Conservation (phyloP, 2,113 vertebrate genomes). For the Eolophus roseicapilla region DNA sequence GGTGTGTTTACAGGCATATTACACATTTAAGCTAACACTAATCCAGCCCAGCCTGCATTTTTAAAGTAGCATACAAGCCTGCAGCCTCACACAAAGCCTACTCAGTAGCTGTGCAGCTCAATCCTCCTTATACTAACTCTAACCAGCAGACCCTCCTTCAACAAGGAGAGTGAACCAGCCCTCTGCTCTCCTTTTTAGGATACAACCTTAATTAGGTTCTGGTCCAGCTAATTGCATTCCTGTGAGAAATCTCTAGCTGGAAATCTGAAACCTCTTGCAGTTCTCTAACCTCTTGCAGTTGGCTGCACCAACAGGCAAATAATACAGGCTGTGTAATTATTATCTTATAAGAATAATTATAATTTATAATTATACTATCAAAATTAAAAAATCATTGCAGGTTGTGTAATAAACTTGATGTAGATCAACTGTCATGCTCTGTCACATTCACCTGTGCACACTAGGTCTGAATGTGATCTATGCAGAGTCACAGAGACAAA, state of each 20-base stretch:
- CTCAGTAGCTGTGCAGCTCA: not conserved
- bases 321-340: not conserved
- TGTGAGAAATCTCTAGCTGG: not conserved
- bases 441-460: not conserved
- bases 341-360: not conserved
- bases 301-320: not conserved
- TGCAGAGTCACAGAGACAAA: not conserved
- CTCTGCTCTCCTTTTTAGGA: not conserved
- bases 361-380: not conserved
- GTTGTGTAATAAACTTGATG: not conserved
- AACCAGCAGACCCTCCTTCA: not conserved
- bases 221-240: not conserved
- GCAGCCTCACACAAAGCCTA: not conserved
- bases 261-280: not conserved
- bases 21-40: not conserved
- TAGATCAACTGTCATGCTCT: not conserved
- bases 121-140: not conserved
- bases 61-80: not conserved
- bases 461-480: not conserved
- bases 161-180: accelerated
- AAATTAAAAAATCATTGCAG: not conserved
- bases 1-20: not conserved
- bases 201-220: not conserved
- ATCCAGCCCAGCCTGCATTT: not conserved
- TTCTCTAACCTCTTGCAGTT: not conserved